Conservation (phyloP, 2,797 vertebrate genomes). For the Platalea minor region DNA sequence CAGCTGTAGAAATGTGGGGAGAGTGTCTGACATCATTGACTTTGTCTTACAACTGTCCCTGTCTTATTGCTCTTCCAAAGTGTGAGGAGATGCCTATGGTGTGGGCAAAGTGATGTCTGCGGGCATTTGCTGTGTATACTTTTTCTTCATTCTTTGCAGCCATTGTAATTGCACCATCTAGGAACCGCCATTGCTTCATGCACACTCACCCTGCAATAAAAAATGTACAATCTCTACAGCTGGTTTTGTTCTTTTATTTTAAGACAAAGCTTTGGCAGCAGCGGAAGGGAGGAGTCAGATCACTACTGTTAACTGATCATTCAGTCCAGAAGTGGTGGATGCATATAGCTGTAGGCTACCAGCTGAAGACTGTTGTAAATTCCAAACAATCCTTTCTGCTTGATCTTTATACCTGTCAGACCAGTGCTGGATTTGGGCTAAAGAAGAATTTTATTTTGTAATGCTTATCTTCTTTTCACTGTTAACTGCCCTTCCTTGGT, state of each 20-base stretch:
- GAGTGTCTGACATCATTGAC: not conserved
- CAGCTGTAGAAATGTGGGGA: not conserved
- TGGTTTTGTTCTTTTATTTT: not conserved
- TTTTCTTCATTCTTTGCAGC: not conserved
- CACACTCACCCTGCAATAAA: not conserved
- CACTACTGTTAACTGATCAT: not conserved
- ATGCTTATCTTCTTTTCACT: not conserved
- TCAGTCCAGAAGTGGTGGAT: not conserved
- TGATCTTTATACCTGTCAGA: not conserved
- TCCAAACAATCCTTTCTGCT: not conserved
- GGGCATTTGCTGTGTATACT: not conserved
- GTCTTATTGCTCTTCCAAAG: not conserved
- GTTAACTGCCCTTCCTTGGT: not conserved
- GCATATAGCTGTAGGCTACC: not conserved
- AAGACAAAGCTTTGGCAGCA: not conserved
- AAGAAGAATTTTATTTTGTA: not conserved
- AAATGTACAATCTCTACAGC: not conserved
- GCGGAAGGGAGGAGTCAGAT: not conserved
- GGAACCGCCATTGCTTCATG: not conserved
- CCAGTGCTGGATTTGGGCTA: not conserved
- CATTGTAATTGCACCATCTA: not conserved
- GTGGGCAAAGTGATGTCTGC: not conserved
- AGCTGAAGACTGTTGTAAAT: not conserved
- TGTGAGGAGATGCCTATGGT: not conserved
- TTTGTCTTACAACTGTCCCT: not conserved